These are phyloP conservation scores for Takifugu flavidus DNA, from an alignment of 2,113 vertebrate species.

Conservation along the genomic window DNA sequence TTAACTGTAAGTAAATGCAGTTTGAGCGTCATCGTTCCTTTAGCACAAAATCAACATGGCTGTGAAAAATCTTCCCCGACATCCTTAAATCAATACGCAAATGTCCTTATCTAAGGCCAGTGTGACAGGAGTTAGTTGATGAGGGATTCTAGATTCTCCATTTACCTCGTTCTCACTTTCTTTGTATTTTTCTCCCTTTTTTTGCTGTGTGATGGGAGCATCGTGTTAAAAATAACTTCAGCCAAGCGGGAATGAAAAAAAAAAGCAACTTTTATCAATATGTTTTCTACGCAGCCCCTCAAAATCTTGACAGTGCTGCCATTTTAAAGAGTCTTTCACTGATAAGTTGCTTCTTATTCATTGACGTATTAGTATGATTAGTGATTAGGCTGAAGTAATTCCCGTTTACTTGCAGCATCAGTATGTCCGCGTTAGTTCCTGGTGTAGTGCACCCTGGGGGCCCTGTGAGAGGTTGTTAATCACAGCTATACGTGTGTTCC, in stretches of 20 bases:
- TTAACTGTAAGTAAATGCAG: conserved; percentile 31
- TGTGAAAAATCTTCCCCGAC: conserved; percentile 13
- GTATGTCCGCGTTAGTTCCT: conserved; percentile 63
- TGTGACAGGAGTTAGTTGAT: too few species aligned
- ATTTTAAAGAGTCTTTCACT: neutral
- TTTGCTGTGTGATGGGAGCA: neutral
- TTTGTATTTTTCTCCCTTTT: conserved; percentile 1
- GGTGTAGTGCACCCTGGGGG: conserved; percentile 46
- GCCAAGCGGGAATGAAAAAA: conserved; percentile 8
- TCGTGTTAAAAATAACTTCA: neutral
- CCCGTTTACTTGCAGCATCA: conserved; percentile 45
- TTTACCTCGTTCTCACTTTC: conserved; percentile 21
- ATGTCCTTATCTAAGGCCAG: conserved; percentile 25
- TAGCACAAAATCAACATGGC: conserved; percentile 25
- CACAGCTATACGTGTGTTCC: conserved; percentile 57
- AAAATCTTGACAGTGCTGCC: conserved; percentile 8
- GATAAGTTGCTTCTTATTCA: conserved; percentile 29
- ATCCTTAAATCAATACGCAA: conserved; percentile 44
- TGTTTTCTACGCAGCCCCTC: conserved; percentile 10
- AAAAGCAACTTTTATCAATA: conserved; percentile 20
- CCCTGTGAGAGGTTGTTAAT: conserved; percentile 61
- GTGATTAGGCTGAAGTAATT: conserved; percentile 62
- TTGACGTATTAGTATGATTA: conserved; percentile 57
- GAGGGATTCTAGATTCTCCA: too few species aligned
- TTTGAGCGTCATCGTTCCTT: conserved; percentile 3